Conservation (phyloP, 1,140 invertebrate species). For the Pogonus chalceus region DNA sequence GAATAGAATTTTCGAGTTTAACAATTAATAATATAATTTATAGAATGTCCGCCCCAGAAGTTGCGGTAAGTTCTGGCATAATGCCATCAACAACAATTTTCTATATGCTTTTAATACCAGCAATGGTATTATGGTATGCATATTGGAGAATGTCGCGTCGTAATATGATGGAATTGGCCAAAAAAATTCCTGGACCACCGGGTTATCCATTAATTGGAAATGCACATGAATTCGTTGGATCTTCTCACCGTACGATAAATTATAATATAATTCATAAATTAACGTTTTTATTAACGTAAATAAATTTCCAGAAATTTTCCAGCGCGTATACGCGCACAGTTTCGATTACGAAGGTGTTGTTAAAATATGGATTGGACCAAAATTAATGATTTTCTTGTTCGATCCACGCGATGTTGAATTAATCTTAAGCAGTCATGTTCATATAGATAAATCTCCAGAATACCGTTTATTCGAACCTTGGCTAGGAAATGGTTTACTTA, state of each 20-base stretch:
- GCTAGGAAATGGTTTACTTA: constrained; percentile 79
- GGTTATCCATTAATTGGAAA: constrained; percentile 62
- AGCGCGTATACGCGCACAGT: constrained; percentile 45
- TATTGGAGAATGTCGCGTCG: constrained; percentile 62
- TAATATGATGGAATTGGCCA: constrained; percentile 57
- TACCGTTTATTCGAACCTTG: constrained; percentile 82
- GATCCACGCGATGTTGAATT: constrained; percentile 66
- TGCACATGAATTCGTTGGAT: constrained; percentile 56
- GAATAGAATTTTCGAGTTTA: too few species aligned
- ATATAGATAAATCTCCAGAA: constrained; percentile 72
- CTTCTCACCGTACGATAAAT: constrained; percentile 43
- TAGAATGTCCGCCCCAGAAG: neutral
- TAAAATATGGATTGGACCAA: constrained; percentile 63
- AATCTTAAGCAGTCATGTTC: constrained; percentile 62
- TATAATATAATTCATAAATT: neutral
- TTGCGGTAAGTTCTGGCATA: constrained; percentile 24
- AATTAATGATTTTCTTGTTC: constrained; percentile 56
- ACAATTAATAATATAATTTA: too few species aligned
- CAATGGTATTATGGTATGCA: constrained; percentile 53
- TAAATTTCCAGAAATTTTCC: constrained; percentile 51
- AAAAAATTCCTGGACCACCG: constrained; percentile 55
- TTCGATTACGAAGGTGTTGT: constrained; percentile 45
- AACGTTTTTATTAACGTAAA: too few species aligned
- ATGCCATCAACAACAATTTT: constrained; percentile 48
- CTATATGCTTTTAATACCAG: constrained; percentile 56